Base-by-base conservation (phyloP, 2,797 vertebrate species). In the Bradypodion ventrale region DNA sequence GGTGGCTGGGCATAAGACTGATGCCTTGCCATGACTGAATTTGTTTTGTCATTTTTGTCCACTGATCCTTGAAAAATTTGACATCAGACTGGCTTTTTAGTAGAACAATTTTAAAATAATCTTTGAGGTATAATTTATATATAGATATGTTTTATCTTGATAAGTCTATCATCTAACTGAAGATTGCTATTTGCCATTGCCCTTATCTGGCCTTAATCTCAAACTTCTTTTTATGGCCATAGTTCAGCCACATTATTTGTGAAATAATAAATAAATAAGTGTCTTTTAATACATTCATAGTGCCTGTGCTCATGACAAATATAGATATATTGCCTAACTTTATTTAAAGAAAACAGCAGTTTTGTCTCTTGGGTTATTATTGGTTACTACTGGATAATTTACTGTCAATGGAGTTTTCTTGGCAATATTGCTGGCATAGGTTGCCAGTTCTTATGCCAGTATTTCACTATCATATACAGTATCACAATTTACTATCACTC, bases 11-110 rank as follows among this genome's bases (percentile, higher is more conserved):
- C 35, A 13, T 68, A 42, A 40, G 35, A 70, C 40, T 70, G 15
- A 3, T 25, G 8, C 40, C 79, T 89, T 78, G 84, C 65, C 65
- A 63, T 59, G 12, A 1, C 73, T 12, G 42, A 75, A 86, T 52
- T 66, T 70, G 40, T 73, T 12, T 40, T 0, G 70, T 7, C 27
- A 29, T 35, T 86, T n/a, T 78, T 5, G 62, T 88, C 21, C 8
- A 74, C 42, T 9, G 65, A 74, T 80, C 8, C 40, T 25, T 44
- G 78, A 1, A 2, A 70, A 7, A 82, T 84, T 78, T 84, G 79
- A 25, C 1, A 42, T 2, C 29, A 68, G 46, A 7, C 2, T 62
- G 13, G 1, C 46, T 74, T 0, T 68, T 12, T n/a, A 5, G 84
- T 46, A 69, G 72, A 65, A 72, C 3, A 16, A 1, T 21, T 15